phyloP scores from a whole-genome alignment of 2,113 vertebrate species.

The Tautogolabrus adspersus region DNA sequence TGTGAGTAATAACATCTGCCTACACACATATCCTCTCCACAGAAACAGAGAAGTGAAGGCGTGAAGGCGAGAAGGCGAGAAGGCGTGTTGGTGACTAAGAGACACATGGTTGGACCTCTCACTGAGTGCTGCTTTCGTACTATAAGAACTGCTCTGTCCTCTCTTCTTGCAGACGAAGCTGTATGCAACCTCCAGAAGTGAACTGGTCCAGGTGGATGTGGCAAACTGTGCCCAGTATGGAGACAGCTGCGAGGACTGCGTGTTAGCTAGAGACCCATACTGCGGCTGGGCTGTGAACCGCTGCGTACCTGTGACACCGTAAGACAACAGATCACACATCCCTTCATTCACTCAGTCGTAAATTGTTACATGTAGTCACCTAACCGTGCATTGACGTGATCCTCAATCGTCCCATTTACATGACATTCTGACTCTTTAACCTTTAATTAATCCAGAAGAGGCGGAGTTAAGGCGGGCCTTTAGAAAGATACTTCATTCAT shows the following conservation, averaged over 20 bases:
- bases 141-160: not conserved
- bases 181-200: conserved; percentile 54
- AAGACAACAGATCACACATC: conserved; percentile 8
- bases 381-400: too few species aligned
- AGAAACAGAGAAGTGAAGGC: not conserved
- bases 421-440: too few species aligned
- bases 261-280: conserved; percentile 79
- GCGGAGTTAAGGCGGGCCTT: too few species aligned
- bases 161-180: conserved; percentile 71
- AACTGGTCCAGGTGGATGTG: conserved; percentile 76
- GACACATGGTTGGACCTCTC: too few species aligned
- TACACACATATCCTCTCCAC: not conserved
- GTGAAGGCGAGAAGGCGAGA: too few species aligned
- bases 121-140: too few species aligned
- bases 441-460: too few species aligned
- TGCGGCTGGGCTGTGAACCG: conserved; percentile 62
- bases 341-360: not conserved
- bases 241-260: conserved; percentile 55
- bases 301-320: conserved; percentile 23
- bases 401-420: too few species aligned
- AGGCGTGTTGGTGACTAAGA: too few species aligned
- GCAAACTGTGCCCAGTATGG: conserved; percentile 69
- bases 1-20: conserved; percentile 60
- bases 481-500: too few species aligned
- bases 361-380: not conserved